A percentile compares a stretch with the other conserved stretches of the same genome.
phyloP scores from a whole-genome alignment of 2,888 invertebrate genomes.

The Drosophila crucigera region DNA sequence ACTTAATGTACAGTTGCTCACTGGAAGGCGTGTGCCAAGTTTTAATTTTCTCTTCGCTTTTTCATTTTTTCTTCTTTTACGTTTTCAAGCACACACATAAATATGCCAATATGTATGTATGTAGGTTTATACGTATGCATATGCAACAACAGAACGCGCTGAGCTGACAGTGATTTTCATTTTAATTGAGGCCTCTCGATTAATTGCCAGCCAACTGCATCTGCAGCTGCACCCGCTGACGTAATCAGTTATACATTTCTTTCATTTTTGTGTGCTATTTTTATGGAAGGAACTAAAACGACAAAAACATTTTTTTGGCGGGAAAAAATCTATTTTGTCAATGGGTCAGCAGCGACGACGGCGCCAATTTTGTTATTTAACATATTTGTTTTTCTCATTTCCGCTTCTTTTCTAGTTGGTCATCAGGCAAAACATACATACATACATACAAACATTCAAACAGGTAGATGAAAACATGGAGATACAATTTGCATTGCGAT shows the following conservation, averaged over 20 bases:
- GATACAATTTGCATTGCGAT: not conserved
- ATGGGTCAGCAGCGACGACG: conserved; percentile 24
- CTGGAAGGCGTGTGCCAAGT: conserved; percentile 67
- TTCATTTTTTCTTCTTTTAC: too few relatives aligned
- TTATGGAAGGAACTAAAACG: conserved; percentile 21
- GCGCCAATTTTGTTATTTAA: conserved; percentile 64
- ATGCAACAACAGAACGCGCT: conserved; percentile 30
- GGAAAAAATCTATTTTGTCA: conserved; percentile 44
- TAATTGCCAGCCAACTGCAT: conserved; percentile 60
- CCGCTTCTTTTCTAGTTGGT: conserved; percentile 17
- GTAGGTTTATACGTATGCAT: not conserved
- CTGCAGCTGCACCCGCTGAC: conserved; percentile 48
- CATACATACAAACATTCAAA: not conserved
- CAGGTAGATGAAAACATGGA: not conserved
- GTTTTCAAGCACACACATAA: conserved; percentile 9
- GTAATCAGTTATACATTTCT: conserved; percentile 42
- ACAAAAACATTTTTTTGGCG: conserved; percentile 59
- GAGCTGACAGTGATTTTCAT: conserved; percentile 72
- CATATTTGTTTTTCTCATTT: conserved; percentile 42
- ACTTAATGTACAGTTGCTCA: conserved; percentile 64
- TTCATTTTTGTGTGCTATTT: conserved; percentile 36
- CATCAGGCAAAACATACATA: not conserved
- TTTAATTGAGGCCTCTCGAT: conserved; percentile 72
- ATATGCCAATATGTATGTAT: conserved; percentile 6
- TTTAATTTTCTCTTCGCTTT: conserved; percentile 47